These are phyloP conservation scores for Dasypogon diadema DNA, from an alignment of 2,888 invertebrate species.

Conservation along the genomic window DNA sequence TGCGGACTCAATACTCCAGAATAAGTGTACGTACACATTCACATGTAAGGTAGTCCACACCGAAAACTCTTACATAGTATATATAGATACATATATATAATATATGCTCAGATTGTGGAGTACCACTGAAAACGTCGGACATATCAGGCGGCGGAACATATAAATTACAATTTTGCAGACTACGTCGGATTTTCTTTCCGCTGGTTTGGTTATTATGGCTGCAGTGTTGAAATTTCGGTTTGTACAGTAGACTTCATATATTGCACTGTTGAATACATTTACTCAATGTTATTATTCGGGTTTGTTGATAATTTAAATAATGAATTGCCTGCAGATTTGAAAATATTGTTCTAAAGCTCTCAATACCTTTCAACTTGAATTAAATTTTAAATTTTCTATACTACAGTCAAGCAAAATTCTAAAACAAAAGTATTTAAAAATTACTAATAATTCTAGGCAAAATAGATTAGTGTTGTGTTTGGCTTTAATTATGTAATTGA, in stretches of 20 bases:
- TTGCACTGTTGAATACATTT: not conserved
- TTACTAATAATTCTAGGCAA: no score
- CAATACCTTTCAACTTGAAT: no score
- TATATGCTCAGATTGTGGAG: not conserved
- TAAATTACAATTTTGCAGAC: slow-evolving; percentile 45
- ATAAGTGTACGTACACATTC: not conserved
- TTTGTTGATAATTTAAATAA: not conserved
- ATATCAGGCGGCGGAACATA: slow-evolving; percentile 8
- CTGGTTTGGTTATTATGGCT: slow-evolving; percentile 36
- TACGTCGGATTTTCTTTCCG: slow-evolving; percentile 34
- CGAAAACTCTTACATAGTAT: no score
- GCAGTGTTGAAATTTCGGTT: slow-evolving; percentile 17
- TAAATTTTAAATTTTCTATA: no score
- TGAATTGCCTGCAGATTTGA: no score
- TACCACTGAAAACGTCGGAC: not conserved
- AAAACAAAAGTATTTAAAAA: no score
- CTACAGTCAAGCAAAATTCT: no score
- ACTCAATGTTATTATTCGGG: not conserved
- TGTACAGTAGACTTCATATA: not conserved
- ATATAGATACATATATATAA: not conserved
- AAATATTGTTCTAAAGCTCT: no score
- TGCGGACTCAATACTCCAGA: slow-evolving; percentile 1
- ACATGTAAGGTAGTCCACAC: no score
- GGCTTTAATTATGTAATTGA: no score
- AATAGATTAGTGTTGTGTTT: no score